A percentile compares a stretch with the other conserved stretches of the same genome.
These are phyloP conservation scores for Chlamydotis undulata DNA, from an alignment of 2,113 vertebrate genomes.

Conservation along the genomic window DNA sequence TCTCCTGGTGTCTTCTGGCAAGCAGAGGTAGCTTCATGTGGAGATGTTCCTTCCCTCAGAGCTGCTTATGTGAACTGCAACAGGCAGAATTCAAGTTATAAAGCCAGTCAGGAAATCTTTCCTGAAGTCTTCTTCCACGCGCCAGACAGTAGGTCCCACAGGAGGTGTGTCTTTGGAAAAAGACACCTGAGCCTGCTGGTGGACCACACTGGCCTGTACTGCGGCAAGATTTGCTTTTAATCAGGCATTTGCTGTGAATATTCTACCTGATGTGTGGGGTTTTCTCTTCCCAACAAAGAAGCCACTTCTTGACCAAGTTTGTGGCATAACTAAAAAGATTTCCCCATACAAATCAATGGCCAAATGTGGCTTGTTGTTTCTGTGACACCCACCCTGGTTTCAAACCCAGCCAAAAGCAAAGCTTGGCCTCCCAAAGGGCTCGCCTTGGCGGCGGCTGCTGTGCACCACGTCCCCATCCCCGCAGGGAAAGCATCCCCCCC, in stretches of 20 bases:
- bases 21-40: neutral
- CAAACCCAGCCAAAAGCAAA: neutral
- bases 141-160: neutral
- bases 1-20: neutral
- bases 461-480: neutral
- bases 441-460: too few relatives aligned
- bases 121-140: neutral
- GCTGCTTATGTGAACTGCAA: neutral
- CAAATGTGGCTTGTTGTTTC: neutral
- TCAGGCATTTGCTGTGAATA: too few relatives aligned
- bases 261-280: neutral
- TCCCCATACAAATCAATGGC: neutral
- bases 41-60: neutral
- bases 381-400: fast-evolving
- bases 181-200: neutral
- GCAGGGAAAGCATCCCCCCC: too few relatives aligned
- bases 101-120: neutral
- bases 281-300: neutral
- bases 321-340: neutral
- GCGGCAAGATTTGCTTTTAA: fast-evolving
- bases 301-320: neutral
- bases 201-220: fast-evolving
- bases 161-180: neutral
- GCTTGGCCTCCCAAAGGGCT: neutral
- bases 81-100: neutral